Conservation (phyloP, 2,797 vertebrate species). For the Alcedo atthis region DNA sequence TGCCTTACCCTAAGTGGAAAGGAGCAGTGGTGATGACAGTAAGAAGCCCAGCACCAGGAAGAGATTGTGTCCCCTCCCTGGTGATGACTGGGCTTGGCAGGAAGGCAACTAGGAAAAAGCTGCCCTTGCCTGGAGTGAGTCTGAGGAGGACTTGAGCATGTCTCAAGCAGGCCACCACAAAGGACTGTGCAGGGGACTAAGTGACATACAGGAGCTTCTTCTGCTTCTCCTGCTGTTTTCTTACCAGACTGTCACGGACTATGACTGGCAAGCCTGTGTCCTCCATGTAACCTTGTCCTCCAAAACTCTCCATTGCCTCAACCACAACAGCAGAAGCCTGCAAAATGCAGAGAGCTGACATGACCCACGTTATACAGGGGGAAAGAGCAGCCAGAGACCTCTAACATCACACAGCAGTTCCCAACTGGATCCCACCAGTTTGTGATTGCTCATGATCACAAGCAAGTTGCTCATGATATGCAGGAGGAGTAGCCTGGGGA, state of each 20-base stretch:
- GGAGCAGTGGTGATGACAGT: not conserved
- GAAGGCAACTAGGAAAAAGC: not conserved
- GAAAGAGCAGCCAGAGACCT: not conserved
- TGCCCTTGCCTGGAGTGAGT: not conserved
- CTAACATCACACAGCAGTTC: not conserved
- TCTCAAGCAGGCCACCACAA: not conserved
- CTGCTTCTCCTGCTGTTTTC: not conserved
- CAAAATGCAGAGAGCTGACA: not conserved
- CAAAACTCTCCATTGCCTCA: constrained; percentile 87
- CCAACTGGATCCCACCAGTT: not conserved
- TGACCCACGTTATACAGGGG: not conserved
- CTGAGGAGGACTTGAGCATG: not conserved
- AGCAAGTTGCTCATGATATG: not conserved
- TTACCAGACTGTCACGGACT: constrained; percentile 82
- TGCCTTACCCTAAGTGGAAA: not conserved
- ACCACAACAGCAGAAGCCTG: constrained; percentile 83
- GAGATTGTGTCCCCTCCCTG: not conserved
- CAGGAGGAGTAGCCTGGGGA: not conserved
- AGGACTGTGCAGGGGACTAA: not conserved
- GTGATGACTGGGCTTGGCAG: not conserved
- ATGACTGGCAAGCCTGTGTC: constrained; percentile 82
- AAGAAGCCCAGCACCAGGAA: not conserved
- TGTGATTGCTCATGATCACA: too few species aligned
- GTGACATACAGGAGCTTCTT: not conserved
- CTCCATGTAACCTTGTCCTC: constrained; percentile 90